Conservation (phyloP, 2,797 vertebrate species). For the Ataeniobius toweri region DNA sequence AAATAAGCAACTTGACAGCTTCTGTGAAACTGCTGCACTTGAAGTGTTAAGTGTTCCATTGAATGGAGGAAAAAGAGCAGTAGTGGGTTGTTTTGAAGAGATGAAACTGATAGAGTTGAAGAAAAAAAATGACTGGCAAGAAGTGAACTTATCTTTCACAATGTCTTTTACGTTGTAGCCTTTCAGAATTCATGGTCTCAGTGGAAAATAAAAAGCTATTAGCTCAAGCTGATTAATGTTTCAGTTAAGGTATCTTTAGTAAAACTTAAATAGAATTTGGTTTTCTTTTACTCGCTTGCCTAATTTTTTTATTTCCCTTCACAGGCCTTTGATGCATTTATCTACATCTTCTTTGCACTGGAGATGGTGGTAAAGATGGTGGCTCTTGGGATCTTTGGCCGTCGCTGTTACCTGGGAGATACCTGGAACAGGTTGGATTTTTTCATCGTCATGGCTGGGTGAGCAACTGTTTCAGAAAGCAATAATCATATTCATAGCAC, state of each 20-base stretch:
- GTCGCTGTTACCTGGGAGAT: slow-evolving; percentile 95
- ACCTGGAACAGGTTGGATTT: slow-evolving; percentile 98
- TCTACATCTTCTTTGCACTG: slow-evolving; percentile 98
- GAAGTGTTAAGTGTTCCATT: slow-evolving; percentile 18
- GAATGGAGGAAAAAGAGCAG: slow-evolving; percentile 20
- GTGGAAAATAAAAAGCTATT: neutral
- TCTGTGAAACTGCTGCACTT: neutral
- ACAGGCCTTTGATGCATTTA: slow-evolving; percentile 97
- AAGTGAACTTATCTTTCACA: neutral
- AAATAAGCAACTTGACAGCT: slow-evolving; percentile 16
- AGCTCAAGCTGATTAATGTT: slow-evolving; percentile 21
- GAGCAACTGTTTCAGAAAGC: slow-evolving; percentile 49
- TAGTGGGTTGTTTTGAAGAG: slow-evolving; percentile 6
- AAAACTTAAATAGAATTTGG: neutral
- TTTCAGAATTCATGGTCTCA: slow-evolving; percentile 2
- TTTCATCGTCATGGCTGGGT: slow-evolving; percentile 99
- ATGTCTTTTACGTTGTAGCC: neutral
- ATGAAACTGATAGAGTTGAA: slow-evolving; percentile 13
- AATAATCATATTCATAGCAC: neutral
- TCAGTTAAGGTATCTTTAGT: neutral
- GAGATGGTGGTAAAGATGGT: slow-evolving; percentile 99
- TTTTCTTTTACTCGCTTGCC: slow-evolving; percentile 4
- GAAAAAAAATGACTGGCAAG: neutral
- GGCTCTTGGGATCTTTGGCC: slow-evolving; percentile 95
- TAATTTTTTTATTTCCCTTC: neutral